phyloP scores from a whole-genome alignment of 2,797 vertebrate species.

The Adelosebastes latens region DNA sequence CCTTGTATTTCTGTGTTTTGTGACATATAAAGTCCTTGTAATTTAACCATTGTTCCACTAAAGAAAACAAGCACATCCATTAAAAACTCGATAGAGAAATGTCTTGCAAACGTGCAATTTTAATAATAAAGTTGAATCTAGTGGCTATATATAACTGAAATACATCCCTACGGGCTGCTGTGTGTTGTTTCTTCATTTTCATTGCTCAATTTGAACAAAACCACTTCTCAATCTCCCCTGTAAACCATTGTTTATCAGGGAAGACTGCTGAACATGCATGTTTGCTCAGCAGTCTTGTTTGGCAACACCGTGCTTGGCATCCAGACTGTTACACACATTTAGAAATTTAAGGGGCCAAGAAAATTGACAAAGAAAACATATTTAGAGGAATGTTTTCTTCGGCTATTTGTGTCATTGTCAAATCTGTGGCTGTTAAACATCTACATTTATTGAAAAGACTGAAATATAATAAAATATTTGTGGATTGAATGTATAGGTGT shows the following conservation, averaged over 20 bases:
- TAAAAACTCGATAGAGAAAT: slow-evolving; percentile 1
- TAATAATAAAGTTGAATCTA: not conserved
- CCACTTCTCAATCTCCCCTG: not conserved
- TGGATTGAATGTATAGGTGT: not conserved
- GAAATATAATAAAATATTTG: slow-evolving; percentile 19
- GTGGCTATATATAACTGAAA: not conserved
- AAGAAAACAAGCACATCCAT: not conserved
- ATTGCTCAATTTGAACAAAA: slow-evolving; percentile 10
- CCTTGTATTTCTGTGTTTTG: slow-evolving; percentile 2
- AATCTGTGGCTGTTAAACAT: not conserved
- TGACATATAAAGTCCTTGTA: not conserved
- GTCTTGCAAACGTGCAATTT: not conserved
- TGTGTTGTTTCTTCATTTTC: not conserved
- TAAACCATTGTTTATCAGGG: not conserved
- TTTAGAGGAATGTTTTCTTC: not conserved
- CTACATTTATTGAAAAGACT: slow-evolving; percentile 2
- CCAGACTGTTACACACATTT: not conserved
- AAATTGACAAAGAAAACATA: not conserved
- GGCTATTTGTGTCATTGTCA: not conserved
- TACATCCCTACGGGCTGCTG: not conserved
- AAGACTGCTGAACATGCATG: not conserved
- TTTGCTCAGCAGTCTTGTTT: not conserved
- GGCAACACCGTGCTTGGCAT: not conserved
- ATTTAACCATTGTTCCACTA: slow-evolving; percentile 4
- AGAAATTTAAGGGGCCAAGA: not conserved